A percentile compares a stretch with the other conserved stretches of the same genome.
phyloP scores from a whole-genome alignment of 2,888 invertebrate species.

The Schizaphis graminum region DNA sequence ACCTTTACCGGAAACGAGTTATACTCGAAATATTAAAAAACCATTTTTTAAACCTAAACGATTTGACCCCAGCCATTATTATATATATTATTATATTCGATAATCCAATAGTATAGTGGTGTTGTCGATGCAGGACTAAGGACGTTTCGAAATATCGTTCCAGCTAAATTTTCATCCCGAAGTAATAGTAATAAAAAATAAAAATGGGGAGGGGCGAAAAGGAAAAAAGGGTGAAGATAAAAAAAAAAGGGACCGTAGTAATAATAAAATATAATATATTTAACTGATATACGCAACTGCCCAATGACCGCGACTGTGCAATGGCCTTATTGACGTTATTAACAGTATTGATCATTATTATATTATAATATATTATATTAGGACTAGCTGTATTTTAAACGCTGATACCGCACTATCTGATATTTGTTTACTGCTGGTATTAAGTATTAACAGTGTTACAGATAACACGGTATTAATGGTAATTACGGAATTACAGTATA shows the following conservation, averaged over 20 bases:
- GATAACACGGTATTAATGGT: not conserved
- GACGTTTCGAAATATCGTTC: not conserved
- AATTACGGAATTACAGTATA: not conserved
- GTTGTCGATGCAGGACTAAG: not conserved
- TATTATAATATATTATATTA: too few relatives aligned
- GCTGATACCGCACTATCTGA: not conserved
- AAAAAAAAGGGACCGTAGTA: constrained; percentile 4
- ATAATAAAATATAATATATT: constrained; percentile 15
- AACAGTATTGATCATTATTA: not conserved
- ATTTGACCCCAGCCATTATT: constrained; percentile 51
- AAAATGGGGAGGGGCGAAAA: not conserved
- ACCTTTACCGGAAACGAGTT: constrained; percentile 59
- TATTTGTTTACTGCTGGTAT: not conserved
- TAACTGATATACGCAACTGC: not conserved
- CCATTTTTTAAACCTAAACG: constrained; percentile 56
- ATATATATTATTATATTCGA: constrained; percentile 16
- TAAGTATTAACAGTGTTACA: not conserved
- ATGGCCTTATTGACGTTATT: not conserved
- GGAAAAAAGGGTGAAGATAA: not conserved
- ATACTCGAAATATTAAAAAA: constrained; percentile 62
- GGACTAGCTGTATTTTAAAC: not conserved
- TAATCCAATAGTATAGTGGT: constrained; percentile 18
- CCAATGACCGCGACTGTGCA: not conserved
- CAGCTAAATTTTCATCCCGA: not conserved
- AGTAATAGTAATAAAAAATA: constrained; percentile 9